A percentile compares a stretch with the other conserved stretches of the same genome.
Evolutionary conservation across 2,797 vertebrate genomes (phyloP).

Genomic region (Limosa lapponica): DNA sequence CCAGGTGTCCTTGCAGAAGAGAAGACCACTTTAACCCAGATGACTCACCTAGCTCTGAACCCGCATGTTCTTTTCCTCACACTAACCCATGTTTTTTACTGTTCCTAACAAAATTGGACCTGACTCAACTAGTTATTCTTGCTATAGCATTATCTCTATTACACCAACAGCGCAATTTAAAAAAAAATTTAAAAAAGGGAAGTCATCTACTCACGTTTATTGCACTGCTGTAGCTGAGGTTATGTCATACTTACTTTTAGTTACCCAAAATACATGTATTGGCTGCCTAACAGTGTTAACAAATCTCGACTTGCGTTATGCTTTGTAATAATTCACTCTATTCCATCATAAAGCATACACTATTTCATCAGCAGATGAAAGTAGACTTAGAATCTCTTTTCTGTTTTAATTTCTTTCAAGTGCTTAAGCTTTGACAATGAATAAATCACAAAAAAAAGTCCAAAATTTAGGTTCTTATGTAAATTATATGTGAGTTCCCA

Average conservation of each 20-base stretch:
- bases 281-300: not conserved
- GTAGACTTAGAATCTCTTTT: not conserved
- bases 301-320: not conserved
- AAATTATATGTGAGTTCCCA: not conserved
- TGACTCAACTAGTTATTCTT: not conserved
- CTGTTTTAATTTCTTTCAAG: not conserved
- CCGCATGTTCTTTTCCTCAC: not conserved
- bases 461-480: not conserved
- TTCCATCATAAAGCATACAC: not conserved
- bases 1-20: not conserved
- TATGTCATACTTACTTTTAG: not conserved
- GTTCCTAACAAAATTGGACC: not conserved
- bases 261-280: not conserved
- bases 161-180: not conserved
- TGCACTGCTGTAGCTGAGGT: not conserved
- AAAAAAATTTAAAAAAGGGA: not conserved
- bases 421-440: not conserved
- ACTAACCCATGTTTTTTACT: not conserved
- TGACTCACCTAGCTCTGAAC: not conserved
- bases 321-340: not conserved
- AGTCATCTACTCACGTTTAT: not conserved
- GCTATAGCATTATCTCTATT: not conserved
- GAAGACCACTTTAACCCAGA: not conserved
- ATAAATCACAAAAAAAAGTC: not conserved
- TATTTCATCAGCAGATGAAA: not conserved